phyloP scores from a whole-genome alignment of 2,888 invertebrate species.

The Slavum lentiscoides region DNA sequence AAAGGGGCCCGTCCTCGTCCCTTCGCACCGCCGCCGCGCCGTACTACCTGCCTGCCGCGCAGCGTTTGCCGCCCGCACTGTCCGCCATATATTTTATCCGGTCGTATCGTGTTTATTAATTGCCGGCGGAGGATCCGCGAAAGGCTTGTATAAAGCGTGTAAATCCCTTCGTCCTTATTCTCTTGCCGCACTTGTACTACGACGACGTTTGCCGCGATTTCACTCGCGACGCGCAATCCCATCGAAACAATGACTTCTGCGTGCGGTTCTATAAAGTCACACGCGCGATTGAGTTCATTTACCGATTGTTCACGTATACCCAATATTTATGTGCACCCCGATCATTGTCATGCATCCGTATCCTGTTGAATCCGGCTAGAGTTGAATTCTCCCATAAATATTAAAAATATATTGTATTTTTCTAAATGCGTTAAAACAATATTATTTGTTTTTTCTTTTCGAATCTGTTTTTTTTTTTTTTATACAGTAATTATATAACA shows the following conservation, averaged over 20 bases:
- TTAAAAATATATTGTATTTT: too few species aligned
- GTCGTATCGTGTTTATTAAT: slow-evolving; percentile 24
- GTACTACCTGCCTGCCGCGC: not conserved
- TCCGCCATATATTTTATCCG: not conserved
- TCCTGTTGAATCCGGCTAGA: not conserved
- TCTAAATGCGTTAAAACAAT: too few species aligned
- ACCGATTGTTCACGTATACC: not conserved
- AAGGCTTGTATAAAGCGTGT: slow-evolving; percentile 6
- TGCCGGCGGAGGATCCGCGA: slow-evolving; percentile 4
- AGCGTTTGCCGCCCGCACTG: not conserved
- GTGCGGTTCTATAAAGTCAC: not conserved
- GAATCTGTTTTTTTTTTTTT: too few species aligned
- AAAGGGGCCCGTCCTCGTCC: slow-evolving; percentile 1
- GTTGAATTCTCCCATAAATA: not conserved
- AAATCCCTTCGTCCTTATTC: not conserved
- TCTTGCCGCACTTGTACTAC: not conserved
- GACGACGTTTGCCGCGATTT: not conserved
- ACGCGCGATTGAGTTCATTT: slow-evolving; percentile 2
- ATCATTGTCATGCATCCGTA: not conserved
- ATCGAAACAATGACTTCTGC: not conserved
- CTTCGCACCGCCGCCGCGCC: not conserved
- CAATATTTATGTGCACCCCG: not conserved
- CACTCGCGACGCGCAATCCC: not conserved
- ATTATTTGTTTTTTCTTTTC: too few species aligned
- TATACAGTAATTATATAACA: too few species aligned